Percentiles rank a stretch among this genome's conserved stretches.
Conservation (phyloP, 2,888 invertebrate genomes). For the Phyllotreta striolata region DNA sequence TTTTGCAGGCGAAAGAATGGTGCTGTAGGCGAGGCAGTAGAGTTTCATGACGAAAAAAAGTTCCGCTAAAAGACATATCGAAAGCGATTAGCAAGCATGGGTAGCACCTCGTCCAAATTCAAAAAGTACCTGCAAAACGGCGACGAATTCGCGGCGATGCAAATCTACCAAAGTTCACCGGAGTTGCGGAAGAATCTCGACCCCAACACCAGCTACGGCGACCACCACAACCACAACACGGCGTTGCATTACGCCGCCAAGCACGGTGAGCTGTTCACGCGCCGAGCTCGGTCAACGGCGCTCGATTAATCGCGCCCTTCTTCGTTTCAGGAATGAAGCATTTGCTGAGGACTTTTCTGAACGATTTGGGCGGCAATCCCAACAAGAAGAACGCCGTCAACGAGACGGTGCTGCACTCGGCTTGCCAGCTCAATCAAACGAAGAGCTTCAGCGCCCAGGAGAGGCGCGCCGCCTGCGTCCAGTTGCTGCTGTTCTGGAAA, state of each 20-base stretch:
- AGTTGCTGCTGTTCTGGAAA: slow-evolving; percentile 69
- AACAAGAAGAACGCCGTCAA: slow-evolving; percentile 72
- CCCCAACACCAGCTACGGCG: slow-evolving; percentile 73
- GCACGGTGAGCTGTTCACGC: slow-evolving; percentile 62
- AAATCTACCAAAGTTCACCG: slow-evolving; percentile 68
- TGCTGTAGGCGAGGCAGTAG: slow-evolving; percentile 45
- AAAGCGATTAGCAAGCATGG: slow-evolving; percentile 62
- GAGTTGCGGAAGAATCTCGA: slow-evolving; percentile 71
- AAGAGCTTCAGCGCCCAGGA: slow-evolving; percentile 66
- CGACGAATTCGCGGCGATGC: slow-evolving; percentile 75
- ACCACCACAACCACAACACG: slow-evolving; percentile 72
- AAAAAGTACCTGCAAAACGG: slow-evolving; percentile 74
- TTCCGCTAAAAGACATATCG: slow-evolving; percentile 50
- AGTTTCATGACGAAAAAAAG: slow-evolving; percentile 58
- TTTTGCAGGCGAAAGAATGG: slow-evolving; percentile 49
- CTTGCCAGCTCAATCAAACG: slow-evolving; percentile 64
- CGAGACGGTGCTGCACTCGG: slow-evolving; percentile 70
- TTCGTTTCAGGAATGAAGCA: slow-evolving; percentile 63
- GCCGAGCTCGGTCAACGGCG: neutral
- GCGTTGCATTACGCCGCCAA: slow-evolving; percentile 72
- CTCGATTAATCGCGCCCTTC: neutral
- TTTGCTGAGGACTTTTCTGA: slow-evolving; percentile 69
- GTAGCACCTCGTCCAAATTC: slow-evolving; percentile 73
- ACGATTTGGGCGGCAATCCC: slow-evolving; percentile 71
- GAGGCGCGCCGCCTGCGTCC: slow-evolving; percentile 68